These are phyloP conservation scores for Lacerta viridis DNA, from an alignment of 2,797 vertebrate genomes.

Conservation along the genomic window DNA sequence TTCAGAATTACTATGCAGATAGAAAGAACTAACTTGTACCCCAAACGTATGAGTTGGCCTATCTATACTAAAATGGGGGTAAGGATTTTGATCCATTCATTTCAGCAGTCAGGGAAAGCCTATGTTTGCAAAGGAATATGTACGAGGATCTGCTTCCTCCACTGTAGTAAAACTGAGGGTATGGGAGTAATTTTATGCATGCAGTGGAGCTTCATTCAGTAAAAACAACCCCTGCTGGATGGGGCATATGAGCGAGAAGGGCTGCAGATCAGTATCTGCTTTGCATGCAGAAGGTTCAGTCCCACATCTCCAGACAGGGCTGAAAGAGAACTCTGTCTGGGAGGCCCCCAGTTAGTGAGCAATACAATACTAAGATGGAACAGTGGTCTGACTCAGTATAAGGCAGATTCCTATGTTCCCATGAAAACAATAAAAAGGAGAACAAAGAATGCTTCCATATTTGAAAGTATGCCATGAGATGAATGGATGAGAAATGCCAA, in stretches of 20 bases:
- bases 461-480: not conserved
- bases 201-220: not conserved
- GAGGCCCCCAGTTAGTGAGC: too few relatives aligned
- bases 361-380: too few relatives aligned
- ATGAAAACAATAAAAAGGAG: not conserved
- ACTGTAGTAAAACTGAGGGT: not conserved
- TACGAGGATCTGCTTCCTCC: not conserved
- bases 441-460: not conserved
- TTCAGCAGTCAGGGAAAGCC: not conserved
- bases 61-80: not conserved
- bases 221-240: not conserved
- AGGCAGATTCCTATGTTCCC: too few relatives aligned
- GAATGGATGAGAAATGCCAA: not conserved
- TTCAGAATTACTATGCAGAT: fast-evolving
- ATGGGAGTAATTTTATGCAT: not conserved
- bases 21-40: fast-evolving
- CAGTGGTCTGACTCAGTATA: too few relatives aligned
- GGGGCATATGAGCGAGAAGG: too few relatives aligned
- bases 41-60: fast-evolving
- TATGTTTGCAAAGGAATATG: not conserved
- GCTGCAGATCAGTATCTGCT: too few relatives aligned
- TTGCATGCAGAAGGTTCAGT: too few relatives aligned
- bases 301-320: too few relatives aligned
- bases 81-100: not conserved
- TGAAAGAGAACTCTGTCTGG: too few relatives aligned